Evolutionary conservation across 2,888 invertebrate genomes (phyloP).

Genomic region (Ophioninae sp.): DNA sequence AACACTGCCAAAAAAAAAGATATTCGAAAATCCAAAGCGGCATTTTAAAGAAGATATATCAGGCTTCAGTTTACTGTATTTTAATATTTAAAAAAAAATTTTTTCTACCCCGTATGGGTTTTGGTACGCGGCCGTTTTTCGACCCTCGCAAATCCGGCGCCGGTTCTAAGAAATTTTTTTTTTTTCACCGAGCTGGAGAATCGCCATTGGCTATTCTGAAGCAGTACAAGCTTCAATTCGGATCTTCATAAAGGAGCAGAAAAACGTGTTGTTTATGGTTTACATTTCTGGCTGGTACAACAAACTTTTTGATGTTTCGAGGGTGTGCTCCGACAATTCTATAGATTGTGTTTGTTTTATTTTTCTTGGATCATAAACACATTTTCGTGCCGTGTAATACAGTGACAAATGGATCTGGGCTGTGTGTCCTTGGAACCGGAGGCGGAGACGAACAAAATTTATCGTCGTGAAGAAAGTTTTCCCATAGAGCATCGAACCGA

Average conservation of each 20-base stretch:
- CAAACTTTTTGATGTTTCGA: neutral
- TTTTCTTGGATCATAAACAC: conserved; percentile 24
- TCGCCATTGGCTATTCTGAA: neutral
- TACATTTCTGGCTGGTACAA: neutral
- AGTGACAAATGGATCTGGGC: conserved; percentile 29
- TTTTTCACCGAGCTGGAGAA: neutral
- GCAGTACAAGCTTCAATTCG: neutral
- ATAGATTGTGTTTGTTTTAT: neutral
- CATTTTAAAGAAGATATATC: too few species aligned
- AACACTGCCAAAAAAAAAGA: too few species aligned
- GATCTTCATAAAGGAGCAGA: neutral
- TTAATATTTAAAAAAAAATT: too few species aligned
- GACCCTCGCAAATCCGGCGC: too few species aligned
- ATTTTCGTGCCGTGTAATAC: conserved; percentile 2
- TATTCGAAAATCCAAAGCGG: too few species aligned
- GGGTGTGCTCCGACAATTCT: neutral
- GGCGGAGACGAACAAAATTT: conserved; percentile 35
- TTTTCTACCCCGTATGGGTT: too few species aligned
- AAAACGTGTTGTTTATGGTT: neutral
- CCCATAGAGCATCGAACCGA: conserved; percentile 36
- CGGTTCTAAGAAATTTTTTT: too few species aligned
- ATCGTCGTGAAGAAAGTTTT: conserved; percentile 24
- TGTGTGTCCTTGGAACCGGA: conserved; percentile 32
- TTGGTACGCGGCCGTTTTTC: too few species aligned
- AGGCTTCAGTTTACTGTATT: too few species aligned